Conservation (phyloP, 2,113 vertebrate genomes). For the Lichenostomus cassidix region DNA sequence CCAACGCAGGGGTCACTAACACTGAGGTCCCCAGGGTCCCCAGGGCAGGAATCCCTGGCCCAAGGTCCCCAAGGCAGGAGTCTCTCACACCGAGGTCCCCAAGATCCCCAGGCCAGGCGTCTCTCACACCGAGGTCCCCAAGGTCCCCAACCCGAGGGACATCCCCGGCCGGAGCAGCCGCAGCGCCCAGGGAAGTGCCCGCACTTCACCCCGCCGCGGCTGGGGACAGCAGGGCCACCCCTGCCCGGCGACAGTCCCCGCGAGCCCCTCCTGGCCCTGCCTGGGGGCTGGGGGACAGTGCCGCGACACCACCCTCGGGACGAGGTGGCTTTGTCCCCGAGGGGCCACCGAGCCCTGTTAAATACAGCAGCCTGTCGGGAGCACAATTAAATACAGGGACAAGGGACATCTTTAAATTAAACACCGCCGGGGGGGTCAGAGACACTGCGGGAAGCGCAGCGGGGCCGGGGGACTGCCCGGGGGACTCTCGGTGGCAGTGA, state of each 20-base stretch:
- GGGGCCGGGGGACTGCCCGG: constrained; percentile 27
- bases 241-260: background rate
- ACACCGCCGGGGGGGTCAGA: constrained; percentile 25
- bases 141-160: too few relatives aligned
- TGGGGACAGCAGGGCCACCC: background rate
- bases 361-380: background rate
- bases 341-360: background rate
- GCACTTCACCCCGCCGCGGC: background rate
- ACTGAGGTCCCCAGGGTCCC: background rate
- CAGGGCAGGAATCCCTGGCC: too few relatives aligned
- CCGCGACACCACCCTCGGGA: background rate
- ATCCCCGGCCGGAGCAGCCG: background rate
- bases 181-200: background rate
- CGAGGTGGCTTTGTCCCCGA: background rate
- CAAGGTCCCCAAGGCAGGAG: background rate
- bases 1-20: too few relatives aligned
- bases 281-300: background rate
- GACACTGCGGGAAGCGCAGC: constrained; percentile 81
- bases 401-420: constrained; percentile 38
- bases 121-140: background rate
- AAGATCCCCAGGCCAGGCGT: background rate
- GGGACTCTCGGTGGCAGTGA: background rate
- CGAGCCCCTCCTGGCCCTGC: background rate
- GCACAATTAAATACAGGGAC: constrained; percentile 39
- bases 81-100: background rate